A percentile compares a stretch with the other conserved stretches of the same genome.
These are phyloP conservation scores for Arion vulgaris DNA, from an alignment of 1,140 invertebrate genomes.

Conservation along the genomic window DNA sequence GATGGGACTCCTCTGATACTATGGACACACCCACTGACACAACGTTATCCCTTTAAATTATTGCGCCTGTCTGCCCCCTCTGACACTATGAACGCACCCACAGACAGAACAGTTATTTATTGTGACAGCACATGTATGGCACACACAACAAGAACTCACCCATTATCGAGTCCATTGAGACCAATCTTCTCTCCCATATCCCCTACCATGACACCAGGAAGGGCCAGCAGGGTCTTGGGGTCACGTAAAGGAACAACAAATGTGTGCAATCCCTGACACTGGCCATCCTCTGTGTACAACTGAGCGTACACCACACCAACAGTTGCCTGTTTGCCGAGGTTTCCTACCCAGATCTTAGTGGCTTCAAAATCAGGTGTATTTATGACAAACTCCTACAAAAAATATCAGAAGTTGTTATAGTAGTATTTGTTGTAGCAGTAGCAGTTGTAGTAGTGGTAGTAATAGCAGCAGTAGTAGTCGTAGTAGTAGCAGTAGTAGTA, in stretches of 20 bases:
- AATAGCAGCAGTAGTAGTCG: no score
- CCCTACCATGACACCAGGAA: constrained; percentile 84
- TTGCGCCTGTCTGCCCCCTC: no score
- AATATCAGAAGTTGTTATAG: no score
- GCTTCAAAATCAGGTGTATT: constrained; percentile 94
- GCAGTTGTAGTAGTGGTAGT: no score
- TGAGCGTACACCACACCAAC: constrained; percentile 92
- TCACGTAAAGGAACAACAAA: constrained; percentile 89
- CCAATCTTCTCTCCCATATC: constrained; percentile 93
- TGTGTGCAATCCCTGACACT: constrained; percentile 88
- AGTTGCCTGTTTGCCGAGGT: constrained; percentile 84
- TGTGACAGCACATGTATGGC: no score
- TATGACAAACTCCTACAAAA: constrained; percentile 85
- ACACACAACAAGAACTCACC: constrained; percentile 71
- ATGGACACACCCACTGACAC: no score
- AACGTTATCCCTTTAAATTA: no score
- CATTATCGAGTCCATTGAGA: constrained; percentile 92
- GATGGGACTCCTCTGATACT: no score
- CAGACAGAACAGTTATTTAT: no score
- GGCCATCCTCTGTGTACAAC: constrained; percentile 84
- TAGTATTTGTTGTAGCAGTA: no score
- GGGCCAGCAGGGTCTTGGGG: constrained; percentile 81
- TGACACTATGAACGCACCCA: no score
- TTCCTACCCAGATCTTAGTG: constrained; percentile 91
- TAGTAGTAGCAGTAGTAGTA: no score